Percentiles rank a stretch among this genome's conserved stretches.
phyloP scores from a whole-genome alignment of 1,140 invertebrate genomes.

The Notospermus geniculatus region DNA sequence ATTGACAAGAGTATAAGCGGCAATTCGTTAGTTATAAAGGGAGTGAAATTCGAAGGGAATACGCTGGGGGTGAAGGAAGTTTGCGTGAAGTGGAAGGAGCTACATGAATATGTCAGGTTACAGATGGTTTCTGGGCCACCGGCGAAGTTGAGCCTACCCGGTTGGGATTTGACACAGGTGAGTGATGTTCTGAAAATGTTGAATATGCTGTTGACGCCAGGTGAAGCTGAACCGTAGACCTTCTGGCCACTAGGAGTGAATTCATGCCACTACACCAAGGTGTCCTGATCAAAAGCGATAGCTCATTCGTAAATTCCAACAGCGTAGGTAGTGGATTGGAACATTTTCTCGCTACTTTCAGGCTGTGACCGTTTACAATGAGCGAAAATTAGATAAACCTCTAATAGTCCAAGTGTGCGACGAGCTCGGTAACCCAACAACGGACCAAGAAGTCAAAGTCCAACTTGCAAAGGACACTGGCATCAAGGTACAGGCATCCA shows the following conservation, averaged over 20 bases:
- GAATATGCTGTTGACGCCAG: too few relatives aligned
- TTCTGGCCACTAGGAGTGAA: too few relatives aligned
- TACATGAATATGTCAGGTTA: conserved; percentile 41
- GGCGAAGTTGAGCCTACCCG: conserved; percentile 33
- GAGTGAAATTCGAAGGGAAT: conserved; percentile 37
- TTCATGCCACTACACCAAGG: too few relatives aligned
- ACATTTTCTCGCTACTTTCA: conserved; percentile 24
- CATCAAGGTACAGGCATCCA: conserved; percentile 38
- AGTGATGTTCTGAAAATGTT: too few relatives aligned
- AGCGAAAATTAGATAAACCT: conserved; percentile 33
- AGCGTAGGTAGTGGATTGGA: too few relatives aligned
- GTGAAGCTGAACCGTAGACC: too few relatives aligned
- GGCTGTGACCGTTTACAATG: conserved; percentile 43
- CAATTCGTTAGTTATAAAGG: conserved; percentile 32
- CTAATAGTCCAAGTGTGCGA: conserved; percentile 49
- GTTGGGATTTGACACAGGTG: conserved; percentile 42
- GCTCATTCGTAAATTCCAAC: too few relatives aligned
- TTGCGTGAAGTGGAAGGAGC: conserved; percentile 36
- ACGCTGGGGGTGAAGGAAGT: conserved; percentile 42
- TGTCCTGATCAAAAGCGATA: too few relatives aligned
- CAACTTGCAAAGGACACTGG: conserved; percentile 44
- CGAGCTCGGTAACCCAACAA: conserved; percentile 39
- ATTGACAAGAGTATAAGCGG: conserved; percentile 2
- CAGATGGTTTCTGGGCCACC: conserved; percentile 50
- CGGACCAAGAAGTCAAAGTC: conserved; percentile 40